Percentiles rank a stretch among this genome's conserved stretches.
These are phyloP conservation scores for Teleiodes luculella DNA, from an alignment of 2,888 invertebrate species.

Conservation along the genomic window DNA sequence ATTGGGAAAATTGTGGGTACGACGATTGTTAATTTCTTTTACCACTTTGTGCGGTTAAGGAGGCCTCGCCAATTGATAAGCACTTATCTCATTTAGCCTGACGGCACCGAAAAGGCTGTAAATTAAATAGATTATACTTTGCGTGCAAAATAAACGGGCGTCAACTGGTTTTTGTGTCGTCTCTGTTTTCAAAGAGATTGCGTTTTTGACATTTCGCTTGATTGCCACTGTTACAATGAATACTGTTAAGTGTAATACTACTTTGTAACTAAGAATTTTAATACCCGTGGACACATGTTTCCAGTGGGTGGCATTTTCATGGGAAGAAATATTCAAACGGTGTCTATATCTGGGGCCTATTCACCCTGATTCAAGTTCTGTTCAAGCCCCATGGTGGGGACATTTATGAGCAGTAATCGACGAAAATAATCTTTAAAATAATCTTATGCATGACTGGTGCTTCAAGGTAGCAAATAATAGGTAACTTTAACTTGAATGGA, in stretches of 20 bases:
- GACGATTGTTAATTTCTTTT: constrained; percentile 45
- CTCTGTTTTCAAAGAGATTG: constrained; percentile 28
- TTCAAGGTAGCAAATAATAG: no score
- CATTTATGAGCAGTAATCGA: no score
- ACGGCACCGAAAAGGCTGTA: constrained; percentile 40
- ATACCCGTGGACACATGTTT: no score
- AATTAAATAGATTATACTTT: constrained; percentile 50
- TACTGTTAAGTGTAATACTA: neutral
- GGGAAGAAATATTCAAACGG: no score
- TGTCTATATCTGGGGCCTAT: no score
- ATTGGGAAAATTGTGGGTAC: constrained; percentile 56
- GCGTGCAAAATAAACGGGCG: constrained; percentile 33
- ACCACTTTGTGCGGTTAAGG: constrained; percentile 44
- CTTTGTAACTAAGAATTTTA: neutral
- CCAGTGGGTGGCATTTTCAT: neutral
- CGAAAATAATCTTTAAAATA: no score
- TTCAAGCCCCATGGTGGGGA: no score
- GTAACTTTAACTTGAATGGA: no score
- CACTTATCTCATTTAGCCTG: constrained; percentile 45
- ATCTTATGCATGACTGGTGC: no score
- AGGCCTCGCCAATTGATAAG: constrained; percentile 47
- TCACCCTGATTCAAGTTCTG: no score
- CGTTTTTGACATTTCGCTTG: constrained; percentile 31
- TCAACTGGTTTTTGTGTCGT: constrained; percentile 37
- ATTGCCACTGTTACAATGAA: constrained; percentile 15